Conservation (phyloP, 2,797 vertebrate genomes). For the Micrastur ruficollis region DNA sequence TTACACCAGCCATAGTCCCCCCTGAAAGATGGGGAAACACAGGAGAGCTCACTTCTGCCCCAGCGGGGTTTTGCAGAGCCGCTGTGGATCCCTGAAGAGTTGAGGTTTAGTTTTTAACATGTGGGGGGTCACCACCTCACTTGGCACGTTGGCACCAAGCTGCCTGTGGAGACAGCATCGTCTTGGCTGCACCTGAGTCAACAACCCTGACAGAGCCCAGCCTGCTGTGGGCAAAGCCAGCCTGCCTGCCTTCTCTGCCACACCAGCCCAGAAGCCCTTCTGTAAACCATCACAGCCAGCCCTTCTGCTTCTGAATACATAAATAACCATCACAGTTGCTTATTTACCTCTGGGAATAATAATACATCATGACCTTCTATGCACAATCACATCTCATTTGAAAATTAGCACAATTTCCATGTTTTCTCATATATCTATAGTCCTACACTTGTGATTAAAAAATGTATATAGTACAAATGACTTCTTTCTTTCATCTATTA, state of each 20-base stretch:
- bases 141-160: neutral
- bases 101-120: neutral
- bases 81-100: accelerated
- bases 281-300: neutral
- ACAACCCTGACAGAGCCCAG: neutral
- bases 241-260: neutral
- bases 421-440: neutral
- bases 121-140: accelerated
- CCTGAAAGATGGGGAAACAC: neutral
- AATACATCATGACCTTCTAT: neutral
- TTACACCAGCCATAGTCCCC: neutral
- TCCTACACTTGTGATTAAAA: neutral
- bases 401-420: neutral
- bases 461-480: neutral
- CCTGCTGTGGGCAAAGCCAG: accelerated
- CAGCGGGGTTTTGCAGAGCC: neutral
- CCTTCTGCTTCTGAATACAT: neutral
- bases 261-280: neutral
- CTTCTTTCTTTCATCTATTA: neutral
- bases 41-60: neutral
- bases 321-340: neutral
- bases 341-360: neutral
- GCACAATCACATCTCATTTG: neutral
- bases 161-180: neutral
- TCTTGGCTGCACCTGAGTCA: neutral